A percentile compares a stretch with the other conserved stretches of the same genome.
These are phyloP conservation scores for Channa argus DNA, from an alignment of 2,113 vertebrate genomes.

Conservation along the genomic window DNA sequence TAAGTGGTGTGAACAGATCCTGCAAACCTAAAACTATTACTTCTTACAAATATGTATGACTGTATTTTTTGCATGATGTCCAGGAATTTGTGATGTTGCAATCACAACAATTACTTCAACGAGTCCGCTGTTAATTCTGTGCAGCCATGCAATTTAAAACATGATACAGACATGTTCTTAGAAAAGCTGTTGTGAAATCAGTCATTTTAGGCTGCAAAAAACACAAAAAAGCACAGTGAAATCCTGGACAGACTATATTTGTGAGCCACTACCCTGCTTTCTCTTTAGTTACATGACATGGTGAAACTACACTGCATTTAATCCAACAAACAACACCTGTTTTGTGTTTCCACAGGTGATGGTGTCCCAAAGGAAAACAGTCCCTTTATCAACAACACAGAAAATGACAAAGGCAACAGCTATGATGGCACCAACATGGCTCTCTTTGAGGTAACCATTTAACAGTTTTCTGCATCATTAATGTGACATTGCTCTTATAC, in stretches of 20 bases:
- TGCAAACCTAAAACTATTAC: not conserved
- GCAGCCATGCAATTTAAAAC: no score
- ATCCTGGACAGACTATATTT: not conserved
- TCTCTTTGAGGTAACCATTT: constrained; percentile 90
- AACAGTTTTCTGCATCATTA: not conserved
- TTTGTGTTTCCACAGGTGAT: constrained; percentile 85
- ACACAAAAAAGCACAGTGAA: no score
- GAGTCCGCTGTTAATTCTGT: no score
- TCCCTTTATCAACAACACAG: constrained; percentile 89
- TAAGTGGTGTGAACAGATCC: not conserved
- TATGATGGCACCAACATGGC: constrained; percentile 98
- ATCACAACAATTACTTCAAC: no score
- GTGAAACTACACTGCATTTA: not conserved
- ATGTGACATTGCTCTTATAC: not conserved
- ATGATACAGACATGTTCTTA: no score
- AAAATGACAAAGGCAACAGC: constrained; percentile 82
- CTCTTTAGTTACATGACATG: not conserved
- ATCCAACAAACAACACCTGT: constrained; percentile 7
- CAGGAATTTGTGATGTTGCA: no score
- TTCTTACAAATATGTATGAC: not conserved
- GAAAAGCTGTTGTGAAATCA: no score
- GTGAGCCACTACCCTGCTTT: not conserved
- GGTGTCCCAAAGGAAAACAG: constrained; percentile 89
- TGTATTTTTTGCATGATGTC: no score
- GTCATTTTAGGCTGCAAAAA: no score